Evolutionary conservation across 2,113 vertebrate genomes (phyloP).

Genomic region (Xenus cinereus): DNA sequence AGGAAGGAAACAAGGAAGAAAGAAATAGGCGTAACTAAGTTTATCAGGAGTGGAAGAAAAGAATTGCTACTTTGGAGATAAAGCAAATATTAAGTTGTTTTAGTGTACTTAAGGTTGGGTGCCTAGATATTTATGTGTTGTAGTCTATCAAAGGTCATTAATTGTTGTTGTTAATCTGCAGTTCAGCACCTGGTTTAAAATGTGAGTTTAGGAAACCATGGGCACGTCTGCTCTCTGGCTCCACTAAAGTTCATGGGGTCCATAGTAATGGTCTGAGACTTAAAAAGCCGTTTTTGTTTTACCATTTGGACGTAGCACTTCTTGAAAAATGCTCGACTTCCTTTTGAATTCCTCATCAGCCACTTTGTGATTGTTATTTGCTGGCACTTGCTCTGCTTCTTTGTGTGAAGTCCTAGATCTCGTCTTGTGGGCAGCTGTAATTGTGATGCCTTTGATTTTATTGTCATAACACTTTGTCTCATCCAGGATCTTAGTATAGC

Average conservation of each 20-base stretch:
- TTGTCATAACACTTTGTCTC: not conserved
- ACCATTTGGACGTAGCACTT: accelerated
- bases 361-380: not conserved
- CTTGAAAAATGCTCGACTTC: not conserved
- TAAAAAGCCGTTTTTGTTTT: not conserved
- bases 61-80: not conserved
- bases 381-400: not conserved
- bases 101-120: not conserved
- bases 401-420: not conserved
- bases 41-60: not conserved
- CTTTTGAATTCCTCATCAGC: not conserved
- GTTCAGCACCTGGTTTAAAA: not conserved
- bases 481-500: too few species aligned
- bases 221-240: not conserved
- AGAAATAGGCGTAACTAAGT: not conserved
- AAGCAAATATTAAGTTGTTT: not conserved
- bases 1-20: not conserved
- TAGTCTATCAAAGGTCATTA: not conserved
- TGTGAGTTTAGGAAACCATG: too few species aligned
- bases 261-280: not conserved
- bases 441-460: not conserved
- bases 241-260: accelerated
- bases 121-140: not conserved
- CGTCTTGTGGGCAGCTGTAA: not conserved
- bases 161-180: not conserved